Conservation (phyloP, 2,888 invertebrate genomes). For the Drepana falcataria region DNA sequence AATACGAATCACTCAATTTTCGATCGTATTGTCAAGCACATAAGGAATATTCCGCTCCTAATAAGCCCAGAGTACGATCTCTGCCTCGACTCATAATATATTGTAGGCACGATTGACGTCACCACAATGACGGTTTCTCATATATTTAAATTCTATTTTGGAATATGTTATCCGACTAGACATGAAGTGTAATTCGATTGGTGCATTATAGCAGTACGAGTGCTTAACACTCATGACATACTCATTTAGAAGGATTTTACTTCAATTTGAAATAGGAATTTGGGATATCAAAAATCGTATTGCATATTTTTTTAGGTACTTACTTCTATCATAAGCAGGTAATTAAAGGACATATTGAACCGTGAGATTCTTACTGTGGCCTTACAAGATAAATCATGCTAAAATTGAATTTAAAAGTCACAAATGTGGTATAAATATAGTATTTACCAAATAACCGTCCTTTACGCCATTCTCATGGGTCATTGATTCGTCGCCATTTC, state of each 20-base stretch:
- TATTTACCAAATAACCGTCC: too few relatives aligned
- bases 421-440: too few relatives aligned
- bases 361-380: too few relatives aligned
- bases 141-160: slow-evolving; percentile 61
- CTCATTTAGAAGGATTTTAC: slow-evolving; percentile 39
- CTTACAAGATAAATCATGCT: too few relatives aligned
- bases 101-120: slow-evolving; percentile 68
- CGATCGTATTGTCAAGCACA: slow-evolving; percentile 35
- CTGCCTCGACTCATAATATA: slow-evolving; percentile 56
- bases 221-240: slow-evolving; percentile 42
- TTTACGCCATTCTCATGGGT: too few relatives aligned
- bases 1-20: slow-evolving; percentile 44
- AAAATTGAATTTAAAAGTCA: too few relatives aligned
- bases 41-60: slow-evolving; percentile 28
- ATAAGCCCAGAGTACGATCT: slow-evolving; percentile 19
- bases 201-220: slow-evolving; percentile 42
- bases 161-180: slow-evolving; percentile 55
- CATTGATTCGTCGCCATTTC: too few relatives aligned
- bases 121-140: slow-evolving; percentile 66
- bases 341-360: too few relatives aligned
- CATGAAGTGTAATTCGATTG: slow-evolving; percentile 60
- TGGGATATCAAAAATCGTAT: slow-evolving; percentile 3
- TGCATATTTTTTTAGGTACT: background rate
- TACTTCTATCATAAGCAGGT: background rate
- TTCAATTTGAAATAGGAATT: background rate